Percentiles rank a stretch among this genome's conserved stretches.
Evolutionary conservation across 2,113 vertebrate genomes (phyloP).

Genomic region (Sturnira hondurensis): DNA sequence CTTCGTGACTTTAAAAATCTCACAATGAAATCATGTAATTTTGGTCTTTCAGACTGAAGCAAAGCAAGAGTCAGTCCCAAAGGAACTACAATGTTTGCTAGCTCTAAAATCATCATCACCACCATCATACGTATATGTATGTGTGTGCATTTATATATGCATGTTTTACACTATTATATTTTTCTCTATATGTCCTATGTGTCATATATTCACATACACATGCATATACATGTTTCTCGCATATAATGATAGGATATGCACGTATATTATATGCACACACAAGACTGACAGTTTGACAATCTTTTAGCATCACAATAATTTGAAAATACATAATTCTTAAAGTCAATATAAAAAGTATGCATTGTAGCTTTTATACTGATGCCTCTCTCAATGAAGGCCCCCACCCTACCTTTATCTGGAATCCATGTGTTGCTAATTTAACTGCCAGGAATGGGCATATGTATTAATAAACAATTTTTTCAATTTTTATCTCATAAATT

Average conservation of each 20-base stretch:
- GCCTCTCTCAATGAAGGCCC: constrained; percentile 54
- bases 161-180: not conserved
- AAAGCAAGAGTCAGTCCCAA: not conserved
- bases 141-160: too few species aligned
- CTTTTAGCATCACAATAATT: constrained; percentile 69
- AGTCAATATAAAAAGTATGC: constrained; percentile 71
- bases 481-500: constrained; percentile 28
- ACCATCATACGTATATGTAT: not conserved
- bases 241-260: not conserved
- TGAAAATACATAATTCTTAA: constrained; percentile 66
- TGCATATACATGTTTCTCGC: not conserved
- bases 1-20: not conserved
- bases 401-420: constrained; percentile 71
- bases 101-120: not conserved
- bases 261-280: not conserved
- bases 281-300: constrained; percentile 42
- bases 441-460: constrained; percentile 77
- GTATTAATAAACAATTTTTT: constrained; percentile 64
- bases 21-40: not conserved
- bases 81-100: not conserved
- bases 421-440: constrained; percentile 72
- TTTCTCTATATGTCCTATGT: not conserved
- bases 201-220: not conserved
- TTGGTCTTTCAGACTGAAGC: not conserved
- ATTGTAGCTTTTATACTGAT: constrained; percentile 64